These are phyloP conservation scores for Luscinia megarhynchos DNA, from an alignment of 2,797 vertebrate genomes.

Conservation along the genomic window DNA sequence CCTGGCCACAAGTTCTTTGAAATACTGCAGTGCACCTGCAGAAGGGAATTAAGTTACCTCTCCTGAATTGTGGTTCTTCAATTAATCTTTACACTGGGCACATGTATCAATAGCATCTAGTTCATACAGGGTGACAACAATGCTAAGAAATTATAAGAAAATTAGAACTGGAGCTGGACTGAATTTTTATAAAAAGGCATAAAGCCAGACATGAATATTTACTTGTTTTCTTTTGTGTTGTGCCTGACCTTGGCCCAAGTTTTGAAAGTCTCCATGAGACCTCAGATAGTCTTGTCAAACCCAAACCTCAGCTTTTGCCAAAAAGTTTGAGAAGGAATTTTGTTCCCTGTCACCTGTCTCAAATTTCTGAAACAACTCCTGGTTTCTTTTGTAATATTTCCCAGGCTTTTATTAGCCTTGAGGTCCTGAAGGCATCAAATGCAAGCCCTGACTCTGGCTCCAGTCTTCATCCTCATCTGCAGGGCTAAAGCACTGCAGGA, in stretches of 20 bases:
- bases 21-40: constrained; percentile 26
- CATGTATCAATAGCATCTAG: not conserved
- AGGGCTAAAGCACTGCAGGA: not conserved
- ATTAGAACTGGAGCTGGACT: not conserved
- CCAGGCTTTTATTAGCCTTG: not conserved
- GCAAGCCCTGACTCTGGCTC: not conserved
- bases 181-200: not conserved
- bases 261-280: not conserved
- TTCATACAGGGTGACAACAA: constrained; percentile 2
- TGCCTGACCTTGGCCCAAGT: not conserved
- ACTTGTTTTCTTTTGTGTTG: not conserved
- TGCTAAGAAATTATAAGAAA: not conserved
- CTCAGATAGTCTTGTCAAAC: not conserved
- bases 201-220: constrained; percentile 12
- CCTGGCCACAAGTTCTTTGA: not conserved
- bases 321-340: not conserved
- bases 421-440: not conserved
- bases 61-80: constrained; percentile 8
- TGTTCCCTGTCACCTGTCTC: not conserved
- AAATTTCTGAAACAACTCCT: not conserved
- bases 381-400: not conserved
- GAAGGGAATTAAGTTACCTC: not conserved
- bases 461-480: not conserved
- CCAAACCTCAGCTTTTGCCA: not conserved
- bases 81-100: constrained; percentile 22